Base-by-base conservation (phyloP, 2,888 invertebrate species). In the Boloria euphrosyne region DNA sequence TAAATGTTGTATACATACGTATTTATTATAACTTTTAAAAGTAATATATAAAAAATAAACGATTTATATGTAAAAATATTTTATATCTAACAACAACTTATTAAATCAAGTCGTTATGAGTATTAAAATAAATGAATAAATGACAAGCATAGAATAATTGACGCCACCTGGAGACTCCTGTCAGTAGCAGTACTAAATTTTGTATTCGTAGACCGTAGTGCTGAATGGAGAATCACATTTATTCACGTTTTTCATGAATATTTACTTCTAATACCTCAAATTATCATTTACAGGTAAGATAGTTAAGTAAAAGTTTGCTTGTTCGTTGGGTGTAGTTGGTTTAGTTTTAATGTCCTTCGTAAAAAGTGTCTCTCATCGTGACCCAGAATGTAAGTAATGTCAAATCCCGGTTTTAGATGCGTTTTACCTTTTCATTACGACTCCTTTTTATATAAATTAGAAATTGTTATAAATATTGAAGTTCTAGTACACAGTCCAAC, bases 121-220 rank as follows among this genome's bases (percentile, higher is more conserved):
- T 16, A 64, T 57, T 46, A 61, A 43, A 57, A 63, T 52, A 50
- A 67, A 50, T 70, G 70, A 53, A 63, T 52, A 50, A 67, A 50
- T 70, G 70, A 70, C 70, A 70, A 66, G 54, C 50, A 53, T 62
- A 71, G 69, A 70, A 69, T 72, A 71, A 71, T 73, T 63, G 58
- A 75, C 81, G 86, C 87, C 81, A 80, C 79, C 88, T 85, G 69
- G 75, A 76, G 82, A 74, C 62, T 71, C 74, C 74, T 74, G 80
- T 80, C 75, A 89, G 89, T 90, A 89, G 80, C 75, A 89, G 89
- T 90, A 89, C 86, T 86, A 87, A 86, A 90, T 87, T 92, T 91
- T 92, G 92, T 92, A 90, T 92, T 92, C 90, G 90, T n/a, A n/a
- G n/a, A n/a, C n/a, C n/a, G n/a, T 92, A 90, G 91, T 90, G 86